These are phyloP conservation scores for Chloroclysta siterata DNA, from an alignment of 2,888 invertebrate species.

Conservation along the genomic window DNA sequence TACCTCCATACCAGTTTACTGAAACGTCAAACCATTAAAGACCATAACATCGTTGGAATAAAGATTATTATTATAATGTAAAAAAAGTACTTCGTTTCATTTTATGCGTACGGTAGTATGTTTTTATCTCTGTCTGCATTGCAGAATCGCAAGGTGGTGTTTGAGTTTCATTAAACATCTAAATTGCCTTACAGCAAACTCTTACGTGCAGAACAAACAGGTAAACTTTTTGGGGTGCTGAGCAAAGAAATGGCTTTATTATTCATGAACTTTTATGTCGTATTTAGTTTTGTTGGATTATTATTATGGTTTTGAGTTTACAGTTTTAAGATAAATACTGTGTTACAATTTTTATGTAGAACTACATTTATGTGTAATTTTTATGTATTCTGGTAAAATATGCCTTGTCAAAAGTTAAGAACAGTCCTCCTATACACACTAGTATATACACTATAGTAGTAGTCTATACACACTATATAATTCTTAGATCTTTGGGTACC, in stretches of 20 bases:
- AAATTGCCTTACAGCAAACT: constrained; percentile 15
- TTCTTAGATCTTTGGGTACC: no score
- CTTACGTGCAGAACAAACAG: constrained; percentile 2
- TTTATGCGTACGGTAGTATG: constrained; percentile 18
- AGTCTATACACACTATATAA: no score
- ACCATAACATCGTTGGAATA: constrained; percentile 7
- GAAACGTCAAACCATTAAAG: constrained; percentile 13
- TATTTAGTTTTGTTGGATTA: background rate
- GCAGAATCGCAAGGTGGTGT: constrained; percentile 21
- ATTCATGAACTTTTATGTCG: background rate
- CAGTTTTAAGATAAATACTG: no score
- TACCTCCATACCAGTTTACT: constrained; percentile 7
- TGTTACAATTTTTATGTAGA: no score
- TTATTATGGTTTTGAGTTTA: background rate
- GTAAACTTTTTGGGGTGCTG: background rate
- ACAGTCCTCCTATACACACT: no score
- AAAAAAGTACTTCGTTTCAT: constrained; percentile 8
- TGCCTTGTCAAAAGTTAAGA: no score
- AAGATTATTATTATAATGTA: constrained; percentile 4
- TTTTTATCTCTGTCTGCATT: constrained; percentile 24
- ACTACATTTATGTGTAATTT: no score
- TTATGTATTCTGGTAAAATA: no score
- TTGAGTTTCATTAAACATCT: constrained; percentile 15
- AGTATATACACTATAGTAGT: no score
- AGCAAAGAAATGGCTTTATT: background rate